Evolutionary conservation across 2,797 vertebrate genomes (phyloP).

Genomic region (Hypotaenidia philippensis): DNA sequence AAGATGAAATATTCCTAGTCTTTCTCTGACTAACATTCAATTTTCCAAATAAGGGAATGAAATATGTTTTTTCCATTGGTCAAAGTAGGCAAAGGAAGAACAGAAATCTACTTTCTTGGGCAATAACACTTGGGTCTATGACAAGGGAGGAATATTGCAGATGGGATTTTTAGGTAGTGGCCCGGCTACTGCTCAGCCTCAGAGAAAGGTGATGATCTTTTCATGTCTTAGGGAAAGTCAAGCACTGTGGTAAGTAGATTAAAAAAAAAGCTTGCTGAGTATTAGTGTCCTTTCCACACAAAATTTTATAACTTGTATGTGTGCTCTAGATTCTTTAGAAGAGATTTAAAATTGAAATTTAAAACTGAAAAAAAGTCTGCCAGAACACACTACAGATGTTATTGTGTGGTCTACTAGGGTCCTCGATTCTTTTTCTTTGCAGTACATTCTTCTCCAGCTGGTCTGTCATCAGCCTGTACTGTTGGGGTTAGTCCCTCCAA

Average conservation of each 20-base stretch:
- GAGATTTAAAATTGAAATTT: neutral
- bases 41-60: neutral
- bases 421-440: neutral
- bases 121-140: neutral
- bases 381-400: neutral
- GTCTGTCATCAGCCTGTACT: neutral
- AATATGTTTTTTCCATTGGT: neutral
- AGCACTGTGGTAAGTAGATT: neutral
- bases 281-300: neutral
- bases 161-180: neutral
- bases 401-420: neutral
- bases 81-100: neutral
- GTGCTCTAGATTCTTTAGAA: neutral
- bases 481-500: neutral
- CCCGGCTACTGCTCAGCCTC: neutral
- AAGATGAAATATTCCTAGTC: constrained; percentile 3
- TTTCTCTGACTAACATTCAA: neutral
- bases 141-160: neutral
- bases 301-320: neutral
- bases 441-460: neutral
- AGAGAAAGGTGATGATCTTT: neutral
- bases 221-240: neutral
- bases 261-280: neutral
- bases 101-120: neutral
- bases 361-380: neutral